phyloP scores from a whole-genome alignment of 2,888 invertebrate species.

The Calameuta filiformis region DNA sequence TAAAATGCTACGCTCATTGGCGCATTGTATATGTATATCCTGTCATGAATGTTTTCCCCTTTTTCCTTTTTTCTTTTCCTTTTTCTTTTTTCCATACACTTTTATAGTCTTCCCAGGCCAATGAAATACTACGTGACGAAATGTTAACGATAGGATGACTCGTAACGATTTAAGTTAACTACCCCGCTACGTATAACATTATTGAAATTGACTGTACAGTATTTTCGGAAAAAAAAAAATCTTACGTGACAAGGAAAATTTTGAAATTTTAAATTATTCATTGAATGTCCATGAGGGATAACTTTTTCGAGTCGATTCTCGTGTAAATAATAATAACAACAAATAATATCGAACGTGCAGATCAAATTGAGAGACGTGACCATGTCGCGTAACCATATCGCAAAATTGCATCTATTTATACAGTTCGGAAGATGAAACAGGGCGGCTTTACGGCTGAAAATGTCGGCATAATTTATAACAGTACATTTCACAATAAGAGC shows the following conservation, averaged over 20 bases:
- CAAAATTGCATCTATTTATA: constrained; percentile 14
- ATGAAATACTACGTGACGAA: neutral
- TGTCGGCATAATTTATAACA: constrained; percentile 35
- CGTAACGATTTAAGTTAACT: neutral
- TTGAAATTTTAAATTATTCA: no score
- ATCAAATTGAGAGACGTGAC: neutral
- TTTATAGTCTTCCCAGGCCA: neutral
- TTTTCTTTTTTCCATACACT: neutral
- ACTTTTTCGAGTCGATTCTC: neutral
- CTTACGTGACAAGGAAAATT: no score
- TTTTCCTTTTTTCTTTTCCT: neutral
- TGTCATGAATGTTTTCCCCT: neutral
- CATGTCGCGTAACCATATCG: neutral
- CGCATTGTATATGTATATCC: constrained; percentile 1
- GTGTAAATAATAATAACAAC: neutral
- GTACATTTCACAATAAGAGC: constrained; percentile 56
- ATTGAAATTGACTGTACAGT: neutral
- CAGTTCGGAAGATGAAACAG: constrained; percentile 33
- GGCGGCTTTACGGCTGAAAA: constrained; percentile 34
- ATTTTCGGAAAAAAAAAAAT: no score
- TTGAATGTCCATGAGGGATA: no score
- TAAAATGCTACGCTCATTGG: neutral
- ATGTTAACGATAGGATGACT: neutral
- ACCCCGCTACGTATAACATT: neutral
- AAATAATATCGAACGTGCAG: neutral